These are phyloP conservation scores for Andrena trimmerana DNA, from an alignment of 2,888 invertebrate genomes.

Conservation along the genomic window DNA sequence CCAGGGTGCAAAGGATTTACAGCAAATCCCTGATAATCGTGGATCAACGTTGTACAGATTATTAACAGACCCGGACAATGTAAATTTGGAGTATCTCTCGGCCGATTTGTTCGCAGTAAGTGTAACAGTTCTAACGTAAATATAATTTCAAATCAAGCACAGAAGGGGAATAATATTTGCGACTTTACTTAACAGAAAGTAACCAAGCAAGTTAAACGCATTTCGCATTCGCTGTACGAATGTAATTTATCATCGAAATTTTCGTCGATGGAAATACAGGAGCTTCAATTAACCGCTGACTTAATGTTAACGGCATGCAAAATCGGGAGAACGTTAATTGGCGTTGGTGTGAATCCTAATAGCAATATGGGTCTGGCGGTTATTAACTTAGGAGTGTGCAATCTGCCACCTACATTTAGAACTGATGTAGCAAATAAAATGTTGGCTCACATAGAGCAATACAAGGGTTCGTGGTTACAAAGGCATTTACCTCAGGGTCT, in stretches of 20 bases:
- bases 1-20: constrained; percentile 85
- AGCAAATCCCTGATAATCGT: constrained; percentile 86
- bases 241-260: constrained; percentile 84
- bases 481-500: constrained; percentile 86
- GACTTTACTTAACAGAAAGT: constrained; percentile 85
- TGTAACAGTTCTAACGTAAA: constrained; percentile 26
- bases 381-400: constrained; percentile 88
- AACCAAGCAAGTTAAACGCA: constrained; percentile 87
- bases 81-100: constrained; percentile 87
- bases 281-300: constrained; percentile 88
- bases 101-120: constrained; percentile 87
- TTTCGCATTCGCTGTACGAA: constrained; percentile 85
- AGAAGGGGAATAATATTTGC: neutral
- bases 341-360: constrained; percentile 87
- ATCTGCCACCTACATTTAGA: constrained; percentile 88
- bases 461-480: constrained; percentile 86
- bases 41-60: constrained; percentile 87
- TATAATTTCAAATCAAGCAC: neutral
- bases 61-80: constrained; percentile 87
- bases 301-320: constrained; percentile 87
- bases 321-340: constrained; percentile 87
- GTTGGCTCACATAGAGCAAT: constrained; percentile 86
- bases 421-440: constrained; percentile 89
- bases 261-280: constrained; percentile 85
- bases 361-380: constrained; percentile 87